Evolutionary conservation across 2,797 vertebrate genomes (phyloP), one percentile per base, ranked within the genome.

Genomic region (Chrysocyon brachyurus): DNA sequence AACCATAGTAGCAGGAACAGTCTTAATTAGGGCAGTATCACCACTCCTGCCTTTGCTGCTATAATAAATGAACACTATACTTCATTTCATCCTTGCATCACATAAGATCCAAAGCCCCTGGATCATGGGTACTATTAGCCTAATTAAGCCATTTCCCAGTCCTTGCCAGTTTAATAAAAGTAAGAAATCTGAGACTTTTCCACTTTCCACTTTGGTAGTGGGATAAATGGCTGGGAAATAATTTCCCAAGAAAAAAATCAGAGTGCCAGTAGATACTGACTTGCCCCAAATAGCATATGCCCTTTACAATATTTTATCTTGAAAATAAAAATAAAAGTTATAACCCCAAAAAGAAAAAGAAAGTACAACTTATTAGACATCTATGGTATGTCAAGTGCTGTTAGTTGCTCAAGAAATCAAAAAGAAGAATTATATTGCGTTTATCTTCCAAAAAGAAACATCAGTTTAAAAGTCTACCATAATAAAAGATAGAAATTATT

Each of bases 381-480:
- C 28, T 70, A 1, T 1, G 36, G 5, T 92, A 33, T 81, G 36
- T 89, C 3, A 33, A 52, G 21, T 36, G 91, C 9, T 90, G 1
- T 92, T 94, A n/a, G 12, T 72, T 95, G 17, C 46, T 94, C 14
- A 17, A 75, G 15, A 8, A 4, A 9, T 64, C n/a, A 89, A 85
- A 85, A 91, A 77, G 33, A 90, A 78, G 52, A 94, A 79, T 79
- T 89, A 90, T 11, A 26, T 61, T 91, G 54, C 61, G 22, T 26
- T 94, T 97, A 88, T 96, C 70, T 95, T 89, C 26, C 61, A 61
- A 56, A 93, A 92, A 91, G 70, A 90, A 93, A 86, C 21, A 73
- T 93, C 56, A 81, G 16, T 73, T 97, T 91, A 68, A 63, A 89
- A 95, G n/a, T 79, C 73, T 93, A 61, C 63, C 86, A 7, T 52